Conservation (phyloP, 2,888 invertebrate species). For the Microctonus brassicae region DNA sequence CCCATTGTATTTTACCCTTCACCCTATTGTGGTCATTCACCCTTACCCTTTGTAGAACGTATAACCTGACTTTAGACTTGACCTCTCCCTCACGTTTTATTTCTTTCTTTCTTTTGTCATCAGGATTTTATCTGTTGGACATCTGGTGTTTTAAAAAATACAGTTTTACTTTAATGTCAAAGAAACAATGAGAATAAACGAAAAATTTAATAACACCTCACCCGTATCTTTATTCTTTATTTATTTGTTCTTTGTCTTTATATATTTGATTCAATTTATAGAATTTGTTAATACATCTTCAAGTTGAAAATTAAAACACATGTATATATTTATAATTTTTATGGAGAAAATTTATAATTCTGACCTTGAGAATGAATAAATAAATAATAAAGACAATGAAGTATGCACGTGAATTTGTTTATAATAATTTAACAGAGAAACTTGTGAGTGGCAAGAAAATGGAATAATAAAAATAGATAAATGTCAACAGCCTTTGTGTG, state of each 20-base stretch:
- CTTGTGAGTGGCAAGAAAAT: background rate
- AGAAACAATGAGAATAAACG: slow-evolving; percentile 26
- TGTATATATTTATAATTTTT: background rate
- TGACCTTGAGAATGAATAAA: background rate
- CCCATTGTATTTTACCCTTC: background rate
- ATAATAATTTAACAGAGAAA: background rate
- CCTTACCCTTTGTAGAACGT: slow-evolving; percentile 22
- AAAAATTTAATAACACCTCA: background rate
- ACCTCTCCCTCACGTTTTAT: background rate
- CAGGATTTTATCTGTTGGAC: slow-evolving; percentile 19
- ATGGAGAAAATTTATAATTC: background rate
- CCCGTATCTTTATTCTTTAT: background rate
- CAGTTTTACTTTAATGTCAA: background rate
- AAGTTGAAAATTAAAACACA: background rate
- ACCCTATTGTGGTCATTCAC: slow-evolving; percentile 21
- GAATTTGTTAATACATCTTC: too few relatives aligned
- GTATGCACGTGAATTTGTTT: background rate
- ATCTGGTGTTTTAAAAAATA: slow-evolving; percentile 21
- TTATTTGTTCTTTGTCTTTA: background rate
- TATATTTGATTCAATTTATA: background rate
- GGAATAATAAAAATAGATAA: slow-evolving; percentile 17
- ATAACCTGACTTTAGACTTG: slow-evolving; percentile 23
- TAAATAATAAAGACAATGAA: background rate
- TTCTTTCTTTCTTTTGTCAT: background rate
- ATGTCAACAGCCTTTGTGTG: slow-evolving; percentile 26